Conservation (phyloP, 2,888 invertebrate species). For the Catotricha subobsoleta region DNA sequence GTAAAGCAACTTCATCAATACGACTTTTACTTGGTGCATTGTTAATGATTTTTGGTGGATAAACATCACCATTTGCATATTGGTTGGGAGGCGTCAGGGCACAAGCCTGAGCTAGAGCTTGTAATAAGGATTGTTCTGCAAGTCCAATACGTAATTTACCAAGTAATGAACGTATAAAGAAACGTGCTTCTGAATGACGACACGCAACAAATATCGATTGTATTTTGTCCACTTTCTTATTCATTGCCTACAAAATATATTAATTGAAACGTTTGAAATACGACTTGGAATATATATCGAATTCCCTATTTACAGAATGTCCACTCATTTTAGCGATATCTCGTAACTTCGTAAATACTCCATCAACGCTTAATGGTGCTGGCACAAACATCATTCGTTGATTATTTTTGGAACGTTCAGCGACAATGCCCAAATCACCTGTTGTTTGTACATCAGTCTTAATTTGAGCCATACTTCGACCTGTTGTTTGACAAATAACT, state of each 20-base stretch:
- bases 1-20: slow-evolving; percentile 54
- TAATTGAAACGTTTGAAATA: background rate
- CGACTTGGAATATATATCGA: background rate
- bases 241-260: slow-evolving; percentile 37
- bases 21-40: slow-evolving; percentile 45
- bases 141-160: slow-evolving; percentile 92
- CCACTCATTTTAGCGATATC: slow-evolving; percentile 80
- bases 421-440: slow-evolving; percentile 85
- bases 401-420: slow-evolving; percentile 63
- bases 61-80: slow-evolving; percentile 19
- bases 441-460: slow-evolving; percentile 38
- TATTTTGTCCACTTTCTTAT: slow-evolving; percentile 82
- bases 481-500: slow-evolving; percentile 79
- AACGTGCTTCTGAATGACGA: slow-evolving; percentile 69
- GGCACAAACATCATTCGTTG: slow-evolving; percentile 82
- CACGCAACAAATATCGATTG: slow-evolving; percentile 87
- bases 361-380: slow-evolving; percentile 50
- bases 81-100: slow-evolving; percentile 61
- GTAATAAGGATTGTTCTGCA: slow-evolving; percentile 88
- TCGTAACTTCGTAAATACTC: slow-evolving; percentile 65
- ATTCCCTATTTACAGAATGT: slow-evolving; percentile 35
- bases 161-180: slow-evolving; percentile 71
- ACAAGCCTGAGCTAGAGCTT: slow-evolving; percentile 75
- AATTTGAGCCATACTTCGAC: slow-evolving; percentile 66
- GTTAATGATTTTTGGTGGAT: slow-evolving; percentile 43